These are phyloP conservation scores for Agelas oroides DNA, from an alignment of 37 sponge, comb jelly and placozoan species.

Conservation along the genomic window DNA sequence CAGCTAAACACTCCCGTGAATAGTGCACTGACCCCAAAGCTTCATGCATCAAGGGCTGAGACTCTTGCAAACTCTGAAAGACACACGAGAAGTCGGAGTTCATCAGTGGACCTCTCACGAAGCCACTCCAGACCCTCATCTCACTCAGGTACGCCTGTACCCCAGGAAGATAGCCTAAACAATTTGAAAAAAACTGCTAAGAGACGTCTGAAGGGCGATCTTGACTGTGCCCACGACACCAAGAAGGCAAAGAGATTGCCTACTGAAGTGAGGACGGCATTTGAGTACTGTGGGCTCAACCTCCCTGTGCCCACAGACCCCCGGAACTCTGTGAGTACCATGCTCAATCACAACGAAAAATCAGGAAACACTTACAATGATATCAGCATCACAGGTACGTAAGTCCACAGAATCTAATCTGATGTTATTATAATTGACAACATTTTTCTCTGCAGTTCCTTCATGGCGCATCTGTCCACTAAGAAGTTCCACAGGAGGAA, in stretches of 20 bases:
- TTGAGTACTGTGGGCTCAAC: constrained; percentile 17
- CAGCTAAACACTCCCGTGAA: neutral
- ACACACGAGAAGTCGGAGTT: constrained; percentile 40
- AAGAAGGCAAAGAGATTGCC: neutral
- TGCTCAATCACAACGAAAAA: no score
- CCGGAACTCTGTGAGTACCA: no score
- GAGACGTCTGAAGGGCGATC: neutral
- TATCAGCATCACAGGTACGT: no score
- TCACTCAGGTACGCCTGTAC: constrained; percentile 8
- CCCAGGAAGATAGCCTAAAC: constrained; percentile 1
- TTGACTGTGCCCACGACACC: neutral
- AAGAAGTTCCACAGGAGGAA: no score
- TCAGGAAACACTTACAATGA: no score
- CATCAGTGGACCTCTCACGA: constrained; percentile 26
- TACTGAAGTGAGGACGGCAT: constrained; percentile 16
- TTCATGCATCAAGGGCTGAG: constrained; percentile 10
- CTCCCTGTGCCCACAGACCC: neutral
- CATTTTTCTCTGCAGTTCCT: no score
- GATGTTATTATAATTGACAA: no score
- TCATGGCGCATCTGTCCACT: no score
- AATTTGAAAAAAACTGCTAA: neutral
- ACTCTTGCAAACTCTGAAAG: constrained; percentile 11
- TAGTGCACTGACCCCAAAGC: neutral
- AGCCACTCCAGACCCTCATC: neutral
- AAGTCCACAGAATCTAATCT: no score